Base-by-base conservation (phyloP, 1,140 invertebrate species). In the Penaeus vannamei region DNA sequence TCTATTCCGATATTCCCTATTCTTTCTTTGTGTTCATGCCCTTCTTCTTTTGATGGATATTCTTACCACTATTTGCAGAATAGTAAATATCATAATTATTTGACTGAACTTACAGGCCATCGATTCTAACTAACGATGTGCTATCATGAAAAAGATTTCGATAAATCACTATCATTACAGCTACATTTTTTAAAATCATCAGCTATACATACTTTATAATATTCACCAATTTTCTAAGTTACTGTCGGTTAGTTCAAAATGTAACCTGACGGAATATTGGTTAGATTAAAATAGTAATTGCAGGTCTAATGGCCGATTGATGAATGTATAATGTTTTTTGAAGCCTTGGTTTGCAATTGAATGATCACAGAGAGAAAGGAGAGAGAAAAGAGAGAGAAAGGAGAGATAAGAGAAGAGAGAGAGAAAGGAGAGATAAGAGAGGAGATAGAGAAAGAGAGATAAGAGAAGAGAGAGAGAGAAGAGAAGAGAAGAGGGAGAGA, bases 11-110 rank as follows among this genome's bases (percentile, higher is more conserved):
- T 72, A 59, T 23, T 53, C 29, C 19, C 46, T 20, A 53, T 32
- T 96, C 96, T 96, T 93, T 96, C 96, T 92, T 97, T 77, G 72
- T 77, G 22, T 77, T 1, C 46, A 42, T 77, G 22, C 46, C 29
- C 46, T 77, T n/a, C 12, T 12, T 20, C 19, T 0, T 32, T 3
- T 4, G 4, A 5, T 77, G 26, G 1, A 77, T 14, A 77, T 36
- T 7, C 72, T 32, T n/a, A 36, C 12, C 29, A 26, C 8, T 36
- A 77, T 36, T 32, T n/a, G 26, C 72, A 77, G 14, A 77, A 14
- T 8, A 42, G 36, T 79, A 79, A 79, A 32, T 79, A 79, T 4
- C 36, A 42, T 42, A 7, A 42, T 42, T 4, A 42, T 42, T 42
- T 42, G 4, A 42, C 36, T 7, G 36, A 42, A 7, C 8, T 42